Evolutionary conservation across 2,113 vertebrate genomes (phyloP).

Genomic region (Thryonomys swinderianus): DNA sequence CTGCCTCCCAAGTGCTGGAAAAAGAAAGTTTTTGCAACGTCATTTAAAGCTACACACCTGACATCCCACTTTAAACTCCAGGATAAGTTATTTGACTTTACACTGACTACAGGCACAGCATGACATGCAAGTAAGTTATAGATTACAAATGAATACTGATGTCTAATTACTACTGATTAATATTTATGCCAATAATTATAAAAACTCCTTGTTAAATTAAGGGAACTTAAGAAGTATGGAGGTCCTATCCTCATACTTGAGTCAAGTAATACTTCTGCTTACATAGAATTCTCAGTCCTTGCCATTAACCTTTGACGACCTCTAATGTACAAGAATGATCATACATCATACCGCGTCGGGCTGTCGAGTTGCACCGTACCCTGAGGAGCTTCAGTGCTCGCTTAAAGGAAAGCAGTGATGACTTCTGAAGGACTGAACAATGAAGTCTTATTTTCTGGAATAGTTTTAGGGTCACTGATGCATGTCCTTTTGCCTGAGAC

Average conservation of each 20-base stretch:
- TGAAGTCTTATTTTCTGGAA: conserved; percentile 40
- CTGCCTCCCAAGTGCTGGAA: no score
- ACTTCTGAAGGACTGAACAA: conserved; percentile 7
- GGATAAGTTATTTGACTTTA: not conserved
- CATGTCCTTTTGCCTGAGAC: not conserved
- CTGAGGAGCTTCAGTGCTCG: not conserved
- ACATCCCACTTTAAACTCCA: not conserved
- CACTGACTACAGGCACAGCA: not conserved
- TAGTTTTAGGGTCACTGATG: not conserved
- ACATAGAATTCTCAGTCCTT: not conserved
- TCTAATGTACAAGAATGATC: not conserved
- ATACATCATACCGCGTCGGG: not conserved
- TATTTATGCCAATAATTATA: conserved; percentile 48
- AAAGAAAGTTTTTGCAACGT: not conserved
- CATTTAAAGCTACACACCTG: not conserved
- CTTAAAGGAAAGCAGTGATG: not conserved
- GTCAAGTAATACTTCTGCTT: not conserved
- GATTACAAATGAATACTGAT: not conserved
- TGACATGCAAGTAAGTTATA: not conserved
- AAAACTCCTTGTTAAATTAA: not conserved
- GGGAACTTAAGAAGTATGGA: conserved; percentile 39
- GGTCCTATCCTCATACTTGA: not conserved
- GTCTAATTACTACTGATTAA: conserved; percentile 25
- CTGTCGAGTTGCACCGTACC: not conserved
- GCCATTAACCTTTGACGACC: not conserved